phyloP scores from a whole-genome alignment of 1,140 invertebrate genomes.

The Trinorchestia longiramus region DNA sequence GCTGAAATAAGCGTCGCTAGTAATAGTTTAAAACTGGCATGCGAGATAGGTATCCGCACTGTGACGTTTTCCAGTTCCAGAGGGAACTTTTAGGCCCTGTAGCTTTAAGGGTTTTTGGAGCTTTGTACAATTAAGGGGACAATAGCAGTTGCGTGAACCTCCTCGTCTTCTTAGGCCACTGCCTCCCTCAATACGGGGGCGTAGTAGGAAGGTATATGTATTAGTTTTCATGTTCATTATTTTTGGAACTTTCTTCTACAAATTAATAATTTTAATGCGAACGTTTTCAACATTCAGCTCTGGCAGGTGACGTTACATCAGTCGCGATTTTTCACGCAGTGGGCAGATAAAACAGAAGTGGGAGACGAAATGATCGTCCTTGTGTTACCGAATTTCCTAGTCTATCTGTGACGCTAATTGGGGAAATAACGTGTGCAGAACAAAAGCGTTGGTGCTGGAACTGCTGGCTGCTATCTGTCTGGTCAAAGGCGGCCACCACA shows the following conservation, averaged over 20 bases:
- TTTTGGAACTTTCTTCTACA: too few species aligned
- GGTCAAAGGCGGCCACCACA: conserved; percentile 97
- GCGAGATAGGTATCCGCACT: background rate
- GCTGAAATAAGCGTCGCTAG: background rate
- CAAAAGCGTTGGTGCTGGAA: conserved; percentile 96
- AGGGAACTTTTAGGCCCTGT: background rate
- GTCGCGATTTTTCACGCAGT: background rate
- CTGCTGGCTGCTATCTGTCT: conserved; percentile 92
- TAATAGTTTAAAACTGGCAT: background rate
- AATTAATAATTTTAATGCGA: too few species aligned
- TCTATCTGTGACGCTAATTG: too few species aligned
- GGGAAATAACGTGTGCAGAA: conserved; percentile 74
- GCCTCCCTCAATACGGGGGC: too few species aligned
- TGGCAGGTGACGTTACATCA: too few species aligned
- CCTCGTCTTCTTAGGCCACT: too few species aligned
- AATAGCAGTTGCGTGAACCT: too few species aligned
- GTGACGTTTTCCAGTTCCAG: background rate
- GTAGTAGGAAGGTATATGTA: too few species aligned
- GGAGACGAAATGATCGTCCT: background rate
- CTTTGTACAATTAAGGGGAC: too few species aligned
- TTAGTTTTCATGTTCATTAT: too few species aligned
- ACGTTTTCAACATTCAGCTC: too few species aligned
- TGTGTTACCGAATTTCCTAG: background rate
- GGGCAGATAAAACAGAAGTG: background rate
- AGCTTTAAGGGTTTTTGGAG: background rate